These are phyloP conservation scores for Lasiurus borealis DNA, from an alignment of 2,113 vertebrate genomes.

Conservation along the genomic window DNA sequence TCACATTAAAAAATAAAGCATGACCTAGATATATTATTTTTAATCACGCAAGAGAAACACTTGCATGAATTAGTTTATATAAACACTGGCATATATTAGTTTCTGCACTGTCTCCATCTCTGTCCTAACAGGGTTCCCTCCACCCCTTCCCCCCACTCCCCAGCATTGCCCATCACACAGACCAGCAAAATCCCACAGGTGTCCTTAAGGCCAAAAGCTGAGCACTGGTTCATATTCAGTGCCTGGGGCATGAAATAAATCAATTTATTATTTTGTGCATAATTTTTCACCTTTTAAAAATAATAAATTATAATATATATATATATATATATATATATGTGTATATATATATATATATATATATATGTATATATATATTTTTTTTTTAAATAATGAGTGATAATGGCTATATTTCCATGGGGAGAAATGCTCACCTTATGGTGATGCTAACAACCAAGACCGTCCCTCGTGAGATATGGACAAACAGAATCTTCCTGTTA, in stretches of 20 bases:
- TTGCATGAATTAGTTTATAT: conserved; percentile 37
- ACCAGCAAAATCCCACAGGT: background rate
- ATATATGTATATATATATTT: too few relatives aligned
- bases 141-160: too few relatives aligned
- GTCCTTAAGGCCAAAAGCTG: background rate
- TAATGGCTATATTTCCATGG: background rate
- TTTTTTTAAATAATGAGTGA: background rate
- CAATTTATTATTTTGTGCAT: background rate
- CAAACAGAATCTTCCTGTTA: background rate
- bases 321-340: too few relatives aligned
- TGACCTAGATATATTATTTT: conserved; percentile 65
- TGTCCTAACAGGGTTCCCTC: background rate
- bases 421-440: background rate
- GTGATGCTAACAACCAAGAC: background rate
- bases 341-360: too few relatives aligned
- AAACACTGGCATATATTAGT: background rate
- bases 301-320: background rate
- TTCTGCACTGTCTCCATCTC: background rate
- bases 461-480: background rate
- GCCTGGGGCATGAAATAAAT: background rate
- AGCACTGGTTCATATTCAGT: background rate
- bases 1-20: conserved; percentile 45
- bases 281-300: background rate
- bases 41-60: conserved; percentile 63
- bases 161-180: background rate